Base-by-base conservation (phyloP, 2,888 invertebrate genomes). In the Apocheima hispidaria region DNA sequence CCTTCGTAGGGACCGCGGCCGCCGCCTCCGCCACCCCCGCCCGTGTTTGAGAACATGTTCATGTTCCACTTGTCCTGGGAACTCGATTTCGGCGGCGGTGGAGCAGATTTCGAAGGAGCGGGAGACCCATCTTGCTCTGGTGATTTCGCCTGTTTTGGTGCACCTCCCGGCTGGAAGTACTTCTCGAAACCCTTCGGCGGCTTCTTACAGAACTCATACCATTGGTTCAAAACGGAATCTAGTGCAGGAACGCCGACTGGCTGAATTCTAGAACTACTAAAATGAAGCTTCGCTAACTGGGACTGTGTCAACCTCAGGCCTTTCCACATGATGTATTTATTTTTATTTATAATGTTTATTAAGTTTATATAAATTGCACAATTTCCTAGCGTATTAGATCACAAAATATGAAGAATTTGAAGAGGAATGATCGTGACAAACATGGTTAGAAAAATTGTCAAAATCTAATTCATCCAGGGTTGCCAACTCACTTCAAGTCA, bases 161-260 rank as follows among this genome's bases (percentile, higher is more conserved):
- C 82, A 38, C 90, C 84, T 20, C 94, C 94, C 7, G 95, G 96
- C 78, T 96, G 95, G 76, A 97, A 98, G 85, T 96, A 98, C 79
- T 98, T 98, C 82, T 98, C 98, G 86, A 98, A 98, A 0, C 98
- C 98, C 88, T 98, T 98, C 0, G 98, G 98, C 12, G 97, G 96
- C 77, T 96, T 96, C 74, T 96, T 95, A 78, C 96, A 96, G 72
- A 97, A 91, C 68, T 91, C 88, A 63, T 88, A 90, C 93, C 93
- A 96, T 74, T 96, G 93, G 75, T 94, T 93, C 83, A 94, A 84
- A 69, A 95, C 91, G 71, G 92, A 91, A 87, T 94, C 93, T 76
- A 95, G 70, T 68, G 91, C 93, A 72, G 93, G 93, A 68, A 92
- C 89, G 72, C 94, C 94, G 71, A 87, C 72, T 56, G 87, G 81